Percentiles rank a stretch among this genome's conserved stretches.
Evolutionary conservation across 2,888 invertebrate species (phyloP).

Genomic region (Bruchidius siliquastri): DNA sequence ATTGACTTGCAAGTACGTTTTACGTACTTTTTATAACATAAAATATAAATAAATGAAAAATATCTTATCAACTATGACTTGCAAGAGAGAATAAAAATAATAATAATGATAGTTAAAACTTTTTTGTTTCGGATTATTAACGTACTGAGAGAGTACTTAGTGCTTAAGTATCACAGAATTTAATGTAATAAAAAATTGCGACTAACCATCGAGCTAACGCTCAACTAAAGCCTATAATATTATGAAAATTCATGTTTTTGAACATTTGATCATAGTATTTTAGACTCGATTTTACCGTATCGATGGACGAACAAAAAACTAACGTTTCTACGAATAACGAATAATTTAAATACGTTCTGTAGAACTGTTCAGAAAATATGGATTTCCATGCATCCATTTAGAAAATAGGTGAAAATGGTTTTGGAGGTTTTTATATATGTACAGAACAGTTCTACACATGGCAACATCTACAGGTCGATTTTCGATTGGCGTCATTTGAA

Average conservation of each 20-base stretch:
- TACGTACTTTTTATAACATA: constrained; percentile 23
- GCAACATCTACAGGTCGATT: not conserved
- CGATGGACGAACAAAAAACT: not conserved
- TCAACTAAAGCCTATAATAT: not conserved
- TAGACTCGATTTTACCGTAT: not conserved
- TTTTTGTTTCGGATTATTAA: not conserved
- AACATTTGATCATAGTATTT: not conserved
- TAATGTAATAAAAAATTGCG: constrained; percentile 29
- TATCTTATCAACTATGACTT: constrained; percentile 29
- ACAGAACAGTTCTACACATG: not conserved
- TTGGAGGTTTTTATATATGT: not conserved
- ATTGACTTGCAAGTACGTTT: constrained; percentile 14
- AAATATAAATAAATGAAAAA: constrained; percentile 20
- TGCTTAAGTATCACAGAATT: constrained; percentile 38
- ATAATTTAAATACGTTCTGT: not conserved
- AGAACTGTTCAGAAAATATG: not conserved
- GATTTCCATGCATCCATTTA: too few relatives aligned
- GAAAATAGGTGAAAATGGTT: not conserved
- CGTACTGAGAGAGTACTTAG: constrained; percentile 19
- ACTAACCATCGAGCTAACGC: not conserved
- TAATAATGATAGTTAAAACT: constrained; percentile 13
- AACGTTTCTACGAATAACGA: not conserved
- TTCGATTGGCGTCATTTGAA: not conserved
- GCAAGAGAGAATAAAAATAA: constrained; percentile 24
- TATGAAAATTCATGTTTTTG: not conserved